A percentile compares a stretch with the other conserved stretches of the same genome.
Conservation (phyloP, 2,113 vertebrate genomes). For the Capreolus pygargus region DNA sequence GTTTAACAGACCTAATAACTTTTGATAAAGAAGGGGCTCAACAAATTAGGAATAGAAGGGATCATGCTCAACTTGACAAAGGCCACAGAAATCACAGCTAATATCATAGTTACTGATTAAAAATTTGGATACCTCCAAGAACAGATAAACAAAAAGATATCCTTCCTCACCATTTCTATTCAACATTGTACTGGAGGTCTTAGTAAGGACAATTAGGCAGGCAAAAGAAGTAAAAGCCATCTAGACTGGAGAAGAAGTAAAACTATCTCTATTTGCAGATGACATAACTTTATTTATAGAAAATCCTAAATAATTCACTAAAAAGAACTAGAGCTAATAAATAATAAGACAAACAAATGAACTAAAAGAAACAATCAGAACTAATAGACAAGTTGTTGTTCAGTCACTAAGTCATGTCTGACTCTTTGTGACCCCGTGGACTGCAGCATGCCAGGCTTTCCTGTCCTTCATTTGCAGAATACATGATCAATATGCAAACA, state of each 20-base stretch:
- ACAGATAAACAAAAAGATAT: background rate
- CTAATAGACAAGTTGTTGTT: background rate
- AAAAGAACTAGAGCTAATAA: background rate
- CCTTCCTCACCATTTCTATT: background rate
- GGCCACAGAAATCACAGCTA: background rate
- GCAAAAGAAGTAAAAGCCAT: background rate
- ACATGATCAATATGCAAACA: background rate
- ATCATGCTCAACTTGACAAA: background rate
- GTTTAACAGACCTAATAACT: background rate
- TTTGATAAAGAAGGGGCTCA: background rate
- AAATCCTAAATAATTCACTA: background rate
- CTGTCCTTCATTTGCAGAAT: background rate
- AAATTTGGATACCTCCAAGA: background rate
- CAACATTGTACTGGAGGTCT: background rate
- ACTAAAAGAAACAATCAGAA: background rate
- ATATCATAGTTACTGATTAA: background rate
- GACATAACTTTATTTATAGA: background rate
- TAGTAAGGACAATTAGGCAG: background rate
- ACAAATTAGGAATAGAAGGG: background rate
- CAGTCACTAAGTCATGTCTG: background rate
- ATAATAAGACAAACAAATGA: background rate
- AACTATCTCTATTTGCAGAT: background rate
- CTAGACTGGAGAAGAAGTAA: background rate
- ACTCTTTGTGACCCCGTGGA: background rate
- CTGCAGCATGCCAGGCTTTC: background rate